Evolutionary conservation across 37 sponge, comb jelly and placozoan genomes (phyloP).

Genomic region (Spongilla lacustris): DNA sequence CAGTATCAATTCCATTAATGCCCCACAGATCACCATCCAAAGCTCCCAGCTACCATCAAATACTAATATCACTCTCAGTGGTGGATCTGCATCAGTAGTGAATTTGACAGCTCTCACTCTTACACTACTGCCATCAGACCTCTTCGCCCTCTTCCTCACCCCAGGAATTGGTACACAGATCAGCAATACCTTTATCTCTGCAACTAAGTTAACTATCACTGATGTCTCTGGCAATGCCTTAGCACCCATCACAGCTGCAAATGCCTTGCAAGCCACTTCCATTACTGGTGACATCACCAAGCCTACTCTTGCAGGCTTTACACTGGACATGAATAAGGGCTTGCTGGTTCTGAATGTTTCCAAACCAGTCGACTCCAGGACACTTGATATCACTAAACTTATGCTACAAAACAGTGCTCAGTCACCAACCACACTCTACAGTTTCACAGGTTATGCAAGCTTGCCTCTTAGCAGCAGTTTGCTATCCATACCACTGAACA

Average conservation of each 20-base stretch:
- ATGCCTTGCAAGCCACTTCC: conserved; percentile 48
- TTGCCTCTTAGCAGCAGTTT: conserved; percentile 33
- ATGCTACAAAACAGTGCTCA: conserved; percentile 38
- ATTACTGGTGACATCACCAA: conserved; percentile 56
- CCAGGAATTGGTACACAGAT: conserved; percentile 34
- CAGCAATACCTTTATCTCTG: conserved; percentile 61
- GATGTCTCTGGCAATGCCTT: conserved; percentile 70
- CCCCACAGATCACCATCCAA: conserved; percentile 51
- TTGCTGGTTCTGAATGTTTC: conserved; percentile 62
- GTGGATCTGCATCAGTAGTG: conserved; percentile 15
- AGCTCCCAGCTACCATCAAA: conserved; percentile 20
- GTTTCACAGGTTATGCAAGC: conserved; percentile 1
- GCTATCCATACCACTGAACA: conserved; percentile 32
- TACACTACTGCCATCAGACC: conserved; percentile 35
- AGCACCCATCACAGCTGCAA: conserved; percentile 17
- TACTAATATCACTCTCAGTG: conserved; percentile 39
- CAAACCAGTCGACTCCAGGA: conserved; percentile 59
- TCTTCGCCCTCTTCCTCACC: conserved; percentile 57
- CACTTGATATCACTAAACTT: conserved; percentile 61
- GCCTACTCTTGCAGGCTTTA: conserved; percentile 53
- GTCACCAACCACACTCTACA: conserved; percentile 42
- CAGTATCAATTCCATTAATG: conserved; percentile 58
- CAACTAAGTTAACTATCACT: conserved; percentile 33
- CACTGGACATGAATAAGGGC: conserved; percentile 65
- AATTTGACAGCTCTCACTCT: conserved; percentile 49